Conservation (phyloP, 1,140 invertebrate genomes). For the Bombus affinis region DNA sequence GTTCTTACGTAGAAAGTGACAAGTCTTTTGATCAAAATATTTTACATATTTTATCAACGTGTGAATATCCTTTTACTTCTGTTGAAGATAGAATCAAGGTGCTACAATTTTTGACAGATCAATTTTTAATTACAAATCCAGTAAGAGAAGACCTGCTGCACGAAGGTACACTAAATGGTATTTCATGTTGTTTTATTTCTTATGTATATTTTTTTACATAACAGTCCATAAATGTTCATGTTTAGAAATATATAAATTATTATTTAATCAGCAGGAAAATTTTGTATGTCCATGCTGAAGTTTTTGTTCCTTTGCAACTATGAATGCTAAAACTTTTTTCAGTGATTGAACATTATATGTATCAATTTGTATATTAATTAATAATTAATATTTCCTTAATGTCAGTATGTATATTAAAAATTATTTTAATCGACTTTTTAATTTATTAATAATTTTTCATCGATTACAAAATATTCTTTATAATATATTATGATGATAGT, state of each 20-base stretch:
- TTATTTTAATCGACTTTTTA: neutral
- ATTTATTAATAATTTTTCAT: neutral
- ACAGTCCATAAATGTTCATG: neutral
- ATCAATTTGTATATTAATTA: neutral
- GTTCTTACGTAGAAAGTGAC: constrained; percentile 95
- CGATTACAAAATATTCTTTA: constrained; percentile 4
- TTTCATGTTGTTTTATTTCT: constrained; percentile 30
- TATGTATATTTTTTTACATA: neutral
- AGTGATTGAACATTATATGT: neutral
- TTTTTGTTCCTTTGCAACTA: neutral
- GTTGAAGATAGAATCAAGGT: constrained; percentile 93
- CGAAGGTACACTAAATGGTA: constrained; percentile 88
- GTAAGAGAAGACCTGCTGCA: constrained; percentile 96
- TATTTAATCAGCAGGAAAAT: constrained; percentile 49
- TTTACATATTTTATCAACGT: constrained; percentile 87
- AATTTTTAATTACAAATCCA: constrained; percentile 96
- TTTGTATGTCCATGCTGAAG: constrained; percentile 55
- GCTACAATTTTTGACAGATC: constrained; percentile 95
- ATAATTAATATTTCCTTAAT: neutral
- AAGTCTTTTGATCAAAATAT: constrained; percentile 89
- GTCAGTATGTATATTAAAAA: neutral
- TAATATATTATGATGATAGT: neutral
- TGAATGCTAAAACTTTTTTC: neutral
- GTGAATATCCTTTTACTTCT: constrained; percentile 94
- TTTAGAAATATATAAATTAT: neutral